These are phyloP conservation scores for Galbula dea DNA, from an alignment of 2,113 vertebrate species.

Conservation along the genomic window DNA sequence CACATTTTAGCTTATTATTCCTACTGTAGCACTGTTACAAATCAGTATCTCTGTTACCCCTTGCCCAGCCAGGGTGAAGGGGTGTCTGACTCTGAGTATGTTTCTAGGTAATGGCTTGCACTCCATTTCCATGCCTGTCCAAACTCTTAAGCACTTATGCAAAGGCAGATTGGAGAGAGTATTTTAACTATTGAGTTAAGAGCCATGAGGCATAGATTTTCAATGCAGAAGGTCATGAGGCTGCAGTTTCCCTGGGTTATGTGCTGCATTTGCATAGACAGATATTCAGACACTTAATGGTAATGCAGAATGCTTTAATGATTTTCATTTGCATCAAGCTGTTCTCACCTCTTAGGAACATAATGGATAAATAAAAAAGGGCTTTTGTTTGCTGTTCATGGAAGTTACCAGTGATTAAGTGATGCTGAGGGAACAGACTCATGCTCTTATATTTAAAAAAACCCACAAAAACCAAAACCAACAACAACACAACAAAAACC, in stretches of 20 bases:
- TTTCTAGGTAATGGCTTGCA: not conserved
- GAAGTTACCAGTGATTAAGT: conserved; percentile 54
- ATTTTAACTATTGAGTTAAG: not conserved
- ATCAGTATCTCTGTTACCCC: not conserved
- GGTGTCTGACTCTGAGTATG: not conserved
- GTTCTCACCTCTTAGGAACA: conserved; percentile 58
- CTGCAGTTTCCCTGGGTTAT: conserved; percentile 32
- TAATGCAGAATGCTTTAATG: conserved; percentile 53
- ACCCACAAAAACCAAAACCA: not conserved
- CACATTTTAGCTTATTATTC: not conserved
- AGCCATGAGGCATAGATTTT: conserved; percentile 36
- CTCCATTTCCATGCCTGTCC: not conserved
- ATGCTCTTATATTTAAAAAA: not conserved
- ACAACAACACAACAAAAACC: not conserved
- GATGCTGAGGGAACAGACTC: conserved; percentile 16
- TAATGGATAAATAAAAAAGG: conserved; percentile 60
- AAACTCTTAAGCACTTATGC: not conserved
- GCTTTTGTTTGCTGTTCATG: conserved; percentile 53
- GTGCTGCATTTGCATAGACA: conserved; percentile 34
- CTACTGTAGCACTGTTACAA: not conserved
- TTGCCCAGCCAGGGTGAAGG: not conserved
- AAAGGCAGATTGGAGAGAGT: not conserved
- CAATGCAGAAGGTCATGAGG: conserved; percentile 17
- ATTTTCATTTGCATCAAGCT: conserved; percentile 67
- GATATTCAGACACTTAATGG: conserved; percentile 51